Conservation (phyloP, 2,888 invertebrate species). For the Seladonia tumulorum region DNA sequence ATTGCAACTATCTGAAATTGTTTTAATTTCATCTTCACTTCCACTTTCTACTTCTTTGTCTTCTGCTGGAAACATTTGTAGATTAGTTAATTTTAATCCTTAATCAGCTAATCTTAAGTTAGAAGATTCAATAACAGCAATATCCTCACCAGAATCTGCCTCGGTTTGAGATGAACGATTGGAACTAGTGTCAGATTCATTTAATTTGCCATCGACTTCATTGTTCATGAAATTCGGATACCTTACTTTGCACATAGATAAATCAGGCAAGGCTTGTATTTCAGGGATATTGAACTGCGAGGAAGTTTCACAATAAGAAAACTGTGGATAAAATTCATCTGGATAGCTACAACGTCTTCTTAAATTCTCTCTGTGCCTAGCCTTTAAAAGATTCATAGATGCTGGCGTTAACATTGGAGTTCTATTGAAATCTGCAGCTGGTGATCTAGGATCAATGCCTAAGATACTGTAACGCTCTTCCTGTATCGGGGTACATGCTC, state of each 20-base stretch:
- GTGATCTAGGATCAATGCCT: conserved; percentile 79
- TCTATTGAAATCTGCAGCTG: conserved; percentile 79
- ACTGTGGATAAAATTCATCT: conserved; percentile 50
- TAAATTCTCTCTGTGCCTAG: conserved; percentile 58
- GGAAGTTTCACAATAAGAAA: conserved; percentile 75
- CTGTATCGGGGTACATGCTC: conserved; percentile 45
- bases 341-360: conserved; percentile 47
- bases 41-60: conserved; percentile 6
- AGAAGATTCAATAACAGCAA: conserved; percentile 42
- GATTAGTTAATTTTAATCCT: not conserved
- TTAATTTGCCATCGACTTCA: not conserved
- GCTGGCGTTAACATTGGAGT: conserved; percentile 78
- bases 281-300: conserved; percentile 70
- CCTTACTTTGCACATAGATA: not conserved
- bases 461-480: conserved; percentile 56
- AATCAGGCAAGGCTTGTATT: conserved; percentile 73
- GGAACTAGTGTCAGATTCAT: conserved; percentile 12
- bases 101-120: not conserved
- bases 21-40: not conserved
- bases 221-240: conserved; percentile 10
- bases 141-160: conserved; percentile 45
- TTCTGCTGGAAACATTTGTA: not conserved
- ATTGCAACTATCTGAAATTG: not conserved
- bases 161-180: conserved; percentile 27
- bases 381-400: conserved; percentile 59